Base-by-base conservation (phyloP, 2,888 invertebrate species). In the Melangyna quadrimaculata region DNA sequence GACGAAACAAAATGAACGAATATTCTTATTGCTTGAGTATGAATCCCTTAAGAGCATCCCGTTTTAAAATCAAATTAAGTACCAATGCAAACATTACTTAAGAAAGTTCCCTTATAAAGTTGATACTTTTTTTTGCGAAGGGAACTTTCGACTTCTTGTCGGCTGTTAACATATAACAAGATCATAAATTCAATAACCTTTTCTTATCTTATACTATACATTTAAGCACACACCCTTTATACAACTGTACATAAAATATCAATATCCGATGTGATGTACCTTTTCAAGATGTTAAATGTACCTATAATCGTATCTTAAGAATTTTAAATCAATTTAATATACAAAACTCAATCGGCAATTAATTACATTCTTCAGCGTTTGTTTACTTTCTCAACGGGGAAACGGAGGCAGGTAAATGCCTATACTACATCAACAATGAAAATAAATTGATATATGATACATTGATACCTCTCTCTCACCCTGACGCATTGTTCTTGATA, bases 401-500 rank as follows among this genome's bases (percentile, higher is more conserved):
- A n/a, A n/a, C n/a, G n/a, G n/a, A 40, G 3, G 29, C 7, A 35
- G 17, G 17, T 19, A 32, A 35, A 57, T 32, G 19, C 19, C 22
- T 55, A 5, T 24, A 35, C 14, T 19, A 71, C n/a, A 59, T n/a
- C 40, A 8, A 40, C 14, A 59, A 24, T n/a, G 14, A 63, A 63
- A 43, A 27, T 63, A 63, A 43, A 27, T 63, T 65, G 63, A 14
- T 65, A 65, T 65, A 19, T 65, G 45, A 65, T 65, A 43, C 45
- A 7, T 59, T 65, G 61, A 83, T 74, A 74, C 14, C 29, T 29
- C 65, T 53, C 73, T 57, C 57, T 35, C 57, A 43, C 79, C 74
- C 63, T 65, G 67, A 74, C 19, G 40, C 51, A 65, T 37, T 67
- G 78, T 57, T 69, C 29, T 29, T 22, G 22, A 59, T 65, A 53